phyloP scores from a whole-genome alignment of 1,140 invertebrate genomes.

The Orius insidiosus region DNA sequence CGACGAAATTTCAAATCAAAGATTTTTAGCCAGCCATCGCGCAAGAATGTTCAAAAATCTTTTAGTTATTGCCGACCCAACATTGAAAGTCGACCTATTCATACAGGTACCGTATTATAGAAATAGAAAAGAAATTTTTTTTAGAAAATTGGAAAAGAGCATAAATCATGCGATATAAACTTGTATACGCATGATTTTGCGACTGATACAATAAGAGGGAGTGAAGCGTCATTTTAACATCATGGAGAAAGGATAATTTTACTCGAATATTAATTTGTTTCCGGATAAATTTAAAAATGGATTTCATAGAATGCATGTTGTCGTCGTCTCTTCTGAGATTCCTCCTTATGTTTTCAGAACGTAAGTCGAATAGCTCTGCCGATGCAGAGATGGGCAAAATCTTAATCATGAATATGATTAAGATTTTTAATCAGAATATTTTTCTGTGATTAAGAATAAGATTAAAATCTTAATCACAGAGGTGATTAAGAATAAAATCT shows the following conservation, averaged over 20 bases:
- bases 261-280: constrained; percentile 44
- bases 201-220: constrained; percentile 44
- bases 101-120: constrained; percentile 4
- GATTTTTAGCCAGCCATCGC: constrained; percentile 40
- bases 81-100: constrained; percentile 12
- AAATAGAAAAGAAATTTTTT: background rate
- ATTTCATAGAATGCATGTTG: constrained; percentile 50
- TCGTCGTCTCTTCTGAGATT: constrained; percentile 41
- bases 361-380: too few relatives aligned
- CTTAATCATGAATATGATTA: too few relatives aligned
- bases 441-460: too few relatives aligned
- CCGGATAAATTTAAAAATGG: constrained; percentile 43
- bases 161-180: constrained; percentile 16
- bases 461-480: too few relatives aligned
- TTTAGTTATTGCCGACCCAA: constrained; percentile 37
- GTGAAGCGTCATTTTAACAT: constrained; percentile 40
- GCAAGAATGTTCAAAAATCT: constrained; percentile 46
- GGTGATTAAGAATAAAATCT: too few relatives aligned
- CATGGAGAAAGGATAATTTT: constrained; percentile 41
- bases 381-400: too few relatives aligned
- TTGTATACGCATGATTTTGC: constrained; percentile 51
- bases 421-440: too few relatives aligned
- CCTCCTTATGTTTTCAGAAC: constrained; percentile 49
- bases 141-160: background rate
- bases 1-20: constrained; percentile 48